Conservation (phyloP, 2,113 vertebrate genomes). For the Echinops telfairi region DNA sequence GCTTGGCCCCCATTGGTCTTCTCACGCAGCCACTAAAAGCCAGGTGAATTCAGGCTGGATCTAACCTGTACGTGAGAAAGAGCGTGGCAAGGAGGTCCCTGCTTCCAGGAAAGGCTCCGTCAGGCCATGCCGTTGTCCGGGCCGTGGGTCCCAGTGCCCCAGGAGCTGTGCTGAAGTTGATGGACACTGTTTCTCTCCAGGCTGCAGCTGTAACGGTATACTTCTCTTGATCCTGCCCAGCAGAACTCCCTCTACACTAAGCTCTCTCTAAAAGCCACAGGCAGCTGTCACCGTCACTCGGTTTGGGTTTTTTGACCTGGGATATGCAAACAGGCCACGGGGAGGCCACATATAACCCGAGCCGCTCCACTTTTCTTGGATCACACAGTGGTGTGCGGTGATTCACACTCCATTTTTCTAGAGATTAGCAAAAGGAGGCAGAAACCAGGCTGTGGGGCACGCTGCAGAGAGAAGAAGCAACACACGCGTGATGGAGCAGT, state of each 20-base stretch:
- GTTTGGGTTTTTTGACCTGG: conserved; percentile 87
- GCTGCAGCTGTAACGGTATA: conserved; percentile 85
- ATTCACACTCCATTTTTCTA: conserved; percentile 77
- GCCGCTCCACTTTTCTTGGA: conserved; percentile 84
- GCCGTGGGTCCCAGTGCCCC: neutral
- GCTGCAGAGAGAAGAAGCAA: neutral
- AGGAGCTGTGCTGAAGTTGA: conserved; percentile 43
- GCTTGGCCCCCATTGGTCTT: conserved; percentile 88
- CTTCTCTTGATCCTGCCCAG: conserved; percentile 82
- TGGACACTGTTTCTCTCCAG: conserved; percentile 79
- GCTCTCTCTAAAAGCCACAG: conserved; percentile 86
- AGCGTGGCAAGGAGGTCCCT: neutral
- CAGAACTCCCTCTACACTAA: conserved; percentile 78
- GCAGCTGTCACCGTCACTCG: conserved; percentile 96
- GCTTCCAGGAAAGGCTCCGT: neutral
- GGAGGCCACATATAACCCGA: conserved; percentile 85
- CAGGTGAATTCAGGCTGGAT: conserved; percentile 10
- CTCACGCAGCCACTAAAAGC: conserved; percentile 49
- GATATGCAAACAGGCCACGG: conserved; percentile 84
- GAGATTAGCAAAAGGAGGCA: conserved; percentile 61
- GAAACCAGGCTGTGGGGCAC: neutral
- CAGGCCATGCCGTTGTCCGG: conserved; percentile 66
- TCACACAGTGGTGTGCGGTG: conserved; percentile 78
- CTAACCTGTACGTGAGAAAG: neutral
- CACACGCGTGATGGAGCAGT: neutral